phyloP scores from a whole-genome alignment of 2,113 vertebrate genomes.

The Etheostoma cragini region DNA sequence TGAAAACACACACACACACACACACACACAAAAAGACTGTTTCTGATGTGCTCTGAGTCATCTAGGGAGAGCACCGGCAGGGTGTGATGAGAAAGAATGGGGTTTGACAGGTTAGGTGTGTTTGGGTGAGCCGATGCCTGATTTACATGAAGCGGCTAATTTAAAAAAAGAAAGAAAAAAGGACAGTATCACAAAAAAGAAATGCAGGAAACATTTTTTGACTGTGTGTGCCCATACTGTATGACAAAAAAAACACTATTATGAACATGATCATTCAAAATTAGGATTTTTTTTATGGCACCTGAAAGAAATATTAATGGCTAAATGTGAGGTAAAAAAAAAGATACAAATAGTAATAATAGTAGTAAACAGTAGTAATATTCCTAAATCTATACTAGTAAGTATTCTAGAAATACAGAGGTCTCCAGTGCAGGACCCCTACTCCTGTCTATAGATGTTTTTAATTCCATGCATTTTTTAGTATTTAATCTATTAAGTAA shows the following conservation, averaged over 20 bases:
- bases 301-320: no score
- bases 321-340: no score
- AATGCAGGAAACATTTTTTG: no score
- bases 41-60: background rate
- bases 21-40: fast-evolving
- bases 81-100: conserved; percentile 39
- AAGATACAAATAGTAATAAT: no score
- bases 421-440: background rate
- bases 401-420: background rate
- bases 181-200: no score
- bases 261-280: background rate
- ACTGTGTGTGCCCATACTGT: background rate
- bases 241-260: background rate
- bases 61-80: background rate
- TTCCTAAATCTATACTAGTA: background rate
- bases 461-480: no score
- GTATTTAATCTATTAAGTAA: background rate
- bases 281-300: background rate
- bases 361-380: background rate
- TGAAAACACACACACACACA: fast-evolving
- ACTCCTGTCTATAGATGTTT: background rate
- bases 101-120: conserved; percentile 32
- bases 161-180: background rate
- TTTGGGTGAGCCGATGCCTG: background rate
- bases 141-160: background rate